Base-by-base conservation (phyloP, 2,888 invertebrate genomes). In the Drosophila basisetae region DNA sequence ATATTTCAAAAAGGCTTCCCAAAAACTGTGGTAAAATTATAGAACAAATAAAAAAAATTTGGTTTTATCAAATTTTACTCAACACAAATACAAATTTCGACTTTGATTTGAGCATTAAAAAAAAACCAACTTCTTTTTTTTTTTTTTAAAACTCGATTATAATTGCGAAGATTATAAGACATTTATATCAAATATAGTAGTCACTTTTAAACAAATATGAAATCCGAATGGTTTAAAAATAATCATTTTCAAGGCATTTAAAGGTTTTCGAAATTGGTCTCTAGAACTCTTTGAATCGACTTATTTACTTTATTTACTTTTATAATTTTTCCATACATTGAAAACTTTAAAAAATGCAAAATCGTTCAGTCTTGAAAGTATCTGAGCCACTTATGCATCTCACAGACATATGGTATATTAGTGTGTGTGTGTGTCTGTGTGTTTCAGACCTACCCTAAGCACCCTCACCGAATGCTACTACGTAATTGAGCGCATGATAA, bases 401-500 rank as follows among this genome's bases (percentile, higher is more conserved):
- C 10, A 30, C 16, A 30, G 16, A 39, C 28, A 56, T 28, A 28
- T 39, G 35, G 35, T 35, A 4, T 53, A 22, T 55, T 25, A 10
- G 47, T 59, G 47, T 58, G 43, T 16, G n/a, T 13, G 37, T 25
- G 41, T 58, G 60, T 22, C 41, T 54, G 54, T 52, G 39, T n/a
- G 9, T 70, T 52, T 11, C 22, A 47, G 75, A 78, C 78, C 78
- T 78, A 78, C 80, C 80, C 78, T 72, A 77, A 68, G 53, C 58
- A 50, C 47, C 63, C 53, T 58, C 33, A 58, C 31, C 28, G 33
- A 66, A 62, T 62, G 67, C 73, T 53, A 73, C 63, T 50, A 79
- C 68, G 73, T 80, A 83, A 83, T 83, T 87, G 83, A 79, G 73
- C 76, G 87, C 63, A 87, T 81, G 84, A 82, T 82, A 83, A 82